Evolutionary conservation across 2,888 invertebrate genomes (phyloP).

Genomic region (Xanthia togata): DNA sequence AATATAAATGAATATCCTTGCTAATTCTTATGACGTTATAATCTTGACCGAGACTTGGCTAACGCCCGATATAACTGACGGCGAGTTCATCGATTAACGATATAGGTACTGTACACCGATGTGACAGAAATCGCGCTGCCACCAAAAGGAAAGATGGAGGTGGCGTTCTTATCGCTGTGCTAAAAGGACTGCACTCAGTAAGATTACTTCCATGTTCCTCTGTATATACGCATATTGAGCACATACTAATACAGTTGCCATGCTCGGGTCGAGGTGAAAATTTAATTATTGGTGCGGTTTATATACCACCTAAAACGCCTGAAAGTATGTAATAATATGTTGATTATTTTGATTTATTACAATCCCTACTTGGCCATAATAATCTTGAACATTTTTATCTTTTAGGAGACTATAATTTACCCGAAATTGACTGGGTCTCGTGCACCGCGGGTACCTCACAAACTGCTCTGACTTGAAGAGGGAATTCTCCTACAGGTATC

Average conservation of each 20-base stretch:
- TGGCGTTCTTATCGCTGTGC: neutral
- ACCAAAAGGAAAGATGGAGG: conserved; percentile 1
- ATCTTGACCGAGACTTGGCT: conserved; percentile 15
- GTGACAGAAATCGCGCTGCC: neutral
- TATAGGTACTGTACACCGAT: neutral
- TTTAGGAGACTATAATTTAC: neutral
- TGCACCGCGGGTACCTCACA: too few species aligned
- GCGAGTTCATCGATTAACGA: neutral
- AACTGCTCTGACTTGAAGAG: too few species aligned
- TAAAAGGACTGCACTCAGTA: neutral
- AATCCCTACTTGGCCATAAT: neutral
- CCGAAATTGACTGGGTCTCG: neutral
- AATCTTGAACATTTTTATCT: neutral
- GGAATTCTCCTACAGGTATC: too few species aligned
- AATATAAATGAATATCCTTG: neutral
- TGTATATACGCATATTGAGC: conserved; percentile 2
- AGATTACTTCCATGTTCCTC: neutral
- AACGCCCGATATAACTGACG: neutral
- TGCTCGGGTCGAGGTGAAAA: conserved; percentile 8
- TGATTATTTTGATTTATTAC: neutral
- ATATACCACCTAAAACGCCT: neutral
- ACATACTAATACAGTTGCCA: conserved; percentile 12
- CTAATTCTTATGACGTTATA: conserved; percentile 7
- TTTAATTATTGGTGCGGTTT: neutral
- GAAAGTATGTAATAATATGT: neutral